A percentile compares a stretch with the other conserved stretches of the same genome.
These are phyloP conservation scores for Archips xylosteana DNA, from an alignment of 2,888 invertebrate species.

Conservation along the genomic window DNA sequence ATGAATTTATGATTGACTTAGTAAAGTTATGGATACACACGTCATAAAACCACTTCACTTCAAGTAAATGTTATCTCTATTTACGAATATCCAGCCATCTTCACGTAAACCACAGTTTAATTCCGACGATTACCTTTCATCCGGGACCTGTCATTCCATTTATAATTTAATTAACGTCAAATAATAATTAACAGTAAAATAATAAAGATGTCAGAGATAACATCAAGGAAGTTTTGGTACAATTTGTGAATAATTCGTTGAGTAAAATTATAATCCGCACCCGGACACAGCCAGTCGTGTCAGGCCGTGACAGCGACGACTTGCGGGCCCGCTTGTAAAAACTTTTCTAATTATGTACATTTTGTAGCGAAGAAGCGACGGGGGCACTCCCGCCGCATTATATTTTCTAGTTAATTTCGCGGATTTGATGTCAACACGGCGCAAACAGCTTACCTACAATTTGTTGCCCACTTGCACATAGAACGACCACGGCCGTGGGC, in stretches of 20 bases:
- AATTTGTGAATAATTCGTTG: slow-evolving; percentile 79
- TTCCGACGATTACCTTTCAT: slow-evolving; percentile 16
- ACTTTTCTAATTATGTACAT: slow-evolving; percentile 85
- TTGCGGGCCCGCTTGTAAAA: slow-evolving; percentile 78
- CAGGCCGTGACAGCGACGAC: slow-evolving; percentile 76
- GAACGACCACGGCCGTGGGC: neutral
- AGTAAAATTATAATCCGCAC: slow-evolving; percentile 75
- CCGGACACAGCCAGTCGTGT: slow-evolving; percentile 75
- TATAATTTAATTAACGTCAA: slow-evolving; percentile 41
- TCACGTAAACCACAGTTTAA: slow-evolving; percentile 11
- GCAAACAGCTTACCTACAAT: slow-evolving; percentile 36
- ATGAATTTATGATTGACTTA: no score
- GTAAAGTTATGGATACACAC: no score
- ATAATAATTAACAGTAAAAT: slow-evolving; percentile 43
- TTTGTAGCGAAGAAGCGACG: slow-evolving; percentile 76
- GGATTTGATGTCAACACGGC: slow-evolving; percentile 68
- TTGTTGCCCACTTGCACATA: slow-evolving; percentile 41
- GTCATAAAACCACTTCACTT: neutral
- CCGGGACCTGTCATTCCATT: slow-evolving; percentile 31
- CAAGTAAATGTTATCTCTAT: neutral
- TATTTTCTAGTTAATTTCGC: slow-evolving; percentile 80
- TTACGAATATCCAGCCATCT: slow-evolving; percentile 3
- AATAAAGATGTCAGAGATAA: slow-evolving; percentile 42
- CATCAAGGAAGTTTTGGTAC: slow-evolving; percentile 45
- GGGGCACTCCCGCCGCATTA: slow-evolving; percentile 69